These are phyloP conservation scores for Drosophila setifemur DNA, from an alignment of 1,140 invertebrate genomes.

Conservation along the genomic window DNA sequence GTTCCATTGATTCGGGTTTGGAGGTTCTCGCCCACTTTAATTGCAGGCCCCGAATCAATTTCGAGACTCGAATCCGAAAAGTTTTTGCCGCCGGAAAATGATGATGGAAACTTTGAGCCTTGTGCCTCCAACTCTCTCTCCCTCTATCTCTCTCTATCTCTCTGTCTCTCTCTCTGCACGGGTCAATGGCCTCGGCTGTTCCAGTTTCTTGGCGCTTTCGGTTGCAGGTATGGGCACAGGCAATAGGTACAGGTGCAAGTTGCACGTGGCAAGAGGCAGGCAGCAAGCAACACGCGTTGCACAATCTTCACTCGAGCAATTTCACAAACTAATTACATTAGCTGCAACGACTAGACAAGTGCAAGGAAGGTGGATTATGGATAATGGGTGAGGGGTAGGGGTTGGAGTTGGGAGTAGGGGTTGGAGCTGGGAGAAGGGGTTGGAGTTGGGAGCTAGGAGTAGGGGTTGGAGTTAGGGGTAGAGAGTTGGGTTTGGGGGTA, in stretches of 20 bases:
- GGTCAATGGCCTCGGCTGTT: constrained; percentile 11
- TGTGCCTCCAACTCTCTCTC: background rate
- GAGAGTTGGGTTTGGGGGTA: too few relatives aligned
- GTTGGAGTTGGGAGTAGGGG: too few relatives aligned
- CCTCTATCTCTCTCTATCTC: background rate
- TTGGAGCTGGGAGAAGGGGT: too few relatives aligned
- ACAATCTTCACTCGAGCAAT: constrained; percentile 38
- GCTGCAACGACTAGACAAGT: constrained; percentile 24
- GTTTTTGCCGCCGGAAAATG: too few relatives aligned
- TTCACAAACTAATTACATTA: constrained; percentile 60
- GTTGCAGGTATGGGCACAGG: too few relatives aligned
- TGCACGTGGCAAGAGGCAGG: background rate
- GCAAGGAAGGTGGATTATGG: constrained; percentile 5
- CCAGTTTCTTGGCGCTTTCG: background rate
- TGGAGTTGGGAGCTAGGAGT: too few relatives aligned
- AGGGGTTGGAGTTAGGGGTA: too few relatives aligned
- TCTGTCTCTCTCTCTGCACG: background rate
- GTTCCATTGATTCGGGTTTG: constrained; percentile 30
- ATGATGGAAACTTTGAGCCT: background rate
- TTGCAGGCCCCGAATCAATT: constrained; percentile 6
- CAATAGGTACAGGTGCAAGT: background rate
- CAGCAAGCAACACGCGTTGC: constrained; percentile 8
- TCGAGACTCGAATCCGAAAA: background rate
- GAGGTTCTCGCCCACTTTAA: constrained; percentile 35
- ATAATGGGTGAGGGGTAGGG: background rate